These are phyloP conservation scores for Orientallactaga bullata DNA, from an alignment of 2,113 vertebrate species.

Conservation along the genomic window DNA sequence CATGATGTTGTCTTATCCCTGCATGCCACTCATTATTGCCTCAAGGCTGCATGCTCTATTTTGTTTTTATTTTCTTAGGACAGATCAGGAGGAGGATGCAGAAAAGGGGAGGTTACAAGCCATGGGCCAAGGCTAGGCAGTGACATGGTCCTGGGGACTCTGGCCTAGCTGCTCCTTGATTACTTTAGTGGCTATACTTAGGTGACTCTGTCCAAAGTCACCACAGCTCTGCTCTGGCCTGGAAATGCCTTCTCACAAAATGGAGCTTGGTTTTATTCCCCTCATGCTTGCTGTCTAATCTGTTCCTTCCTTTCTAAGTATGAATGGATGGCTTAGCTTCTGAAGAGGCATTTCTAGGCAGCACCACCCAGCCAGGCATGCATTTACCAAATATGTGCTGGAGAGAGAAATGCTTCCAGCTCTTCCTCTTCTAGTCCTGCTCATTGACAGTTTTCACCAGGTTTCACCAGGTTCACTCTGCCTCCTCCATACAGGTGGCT, in stretches of 20 bases:
- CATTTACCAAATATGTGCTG: background rate
- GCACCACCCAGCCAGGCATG: background rate
- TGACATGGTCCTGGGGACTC: rapidly evolving
- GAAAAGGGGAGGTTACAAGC: rapidly evolving
- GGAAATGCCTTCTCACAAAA: conserved; percentile 23
- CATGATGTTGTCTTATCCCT: background rate
- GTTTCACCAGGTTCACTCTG: too few relatives aligned
- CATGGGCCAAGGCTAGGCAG: background rate
- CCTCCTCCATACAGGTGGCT: background rate
- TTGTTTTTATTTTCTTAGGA: background rate
- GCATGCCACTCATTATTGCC: background rate
- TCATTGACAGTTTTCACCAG: background rate
- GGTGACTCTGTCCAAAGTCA: conserved; percentile 12
- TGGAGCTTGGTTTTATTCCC: background rate
- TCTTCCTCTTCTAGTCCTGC: background rate
- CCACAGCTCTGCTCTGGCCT: background rate
- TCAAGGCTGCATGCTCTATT: background rate
- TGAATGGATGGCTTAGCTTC: background rate
- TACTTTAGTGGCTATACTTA: background rate
- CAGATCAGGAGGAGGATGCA: background rate
- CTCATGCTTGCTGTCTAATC: background rate
- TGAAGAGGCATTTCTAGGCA: background rate
- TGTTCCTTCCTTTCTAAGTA: background rate
- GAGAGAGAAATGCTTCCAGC: background rate
- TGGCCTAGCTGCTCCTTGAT: background rate